Percentiles rank a stretch among this genome's conserved stretches.
Conservation (phyloP, 2,797 vertebrate genomes). For the Clarias fuscus region DNA sequence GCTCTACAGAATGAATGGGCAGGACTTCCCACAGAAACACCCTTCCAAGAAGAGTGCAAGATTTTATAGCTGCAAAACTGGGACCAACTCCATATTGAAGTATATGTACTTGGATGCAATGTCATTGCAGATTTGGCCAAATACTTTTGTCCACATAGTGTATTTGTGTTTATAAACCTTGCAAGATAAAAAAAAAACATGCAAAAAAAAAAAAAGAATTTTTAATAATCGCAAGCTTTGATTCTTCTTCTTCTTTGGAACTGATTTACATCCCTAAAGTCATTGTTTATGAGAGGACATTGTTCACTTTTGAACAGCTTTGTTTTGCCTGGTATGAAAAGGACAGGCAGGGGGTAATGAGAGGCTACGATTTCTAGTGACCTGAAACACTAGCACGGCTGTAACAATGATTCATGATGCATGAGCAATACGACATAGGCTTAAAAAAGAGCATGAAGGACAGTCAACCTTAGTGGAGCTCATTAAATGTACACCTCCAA, state of each 20-base stretch:
- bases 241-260: conserved; percentile 59
- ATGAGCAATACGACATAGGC: conserved; percentile 47
- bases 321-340: conserved; percentile 67
- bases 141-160: no score
- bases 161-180: background rate
- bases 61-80: no score
- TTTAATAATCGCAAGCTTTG: conserved; percentile 45
- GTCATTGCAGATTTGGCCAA: no score
- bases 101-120: no score
- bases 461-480: conserved; percentile 39
- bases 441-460: conserved; percentile 44
- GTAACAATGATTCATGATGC: conserved; percentile 63
- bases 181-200: background rate
- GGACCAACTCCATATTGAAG: no score
- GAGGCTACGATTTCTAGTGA: conserved; percentile 62
- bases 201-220: background rate
- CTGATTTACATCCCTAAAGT: conserved; percentile 58
- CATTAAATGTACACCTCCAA: conserved; percentile 34
- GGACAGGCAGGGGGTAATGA: conserved; percentile 65
- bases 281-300: conserved; percentile 56
- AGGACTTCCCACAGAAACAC: no score
- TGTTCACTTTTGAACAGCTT: conserved; percentile 66
- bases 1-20: no score
- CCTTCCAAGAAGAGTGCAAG: no score
- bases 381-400: conserved; percentile 62